These are phyloP conservation scores for Galendromus occidentalis DNA, from an alignment of 1,140 invertebrate species.

Conservation along the genomic window DNA sequence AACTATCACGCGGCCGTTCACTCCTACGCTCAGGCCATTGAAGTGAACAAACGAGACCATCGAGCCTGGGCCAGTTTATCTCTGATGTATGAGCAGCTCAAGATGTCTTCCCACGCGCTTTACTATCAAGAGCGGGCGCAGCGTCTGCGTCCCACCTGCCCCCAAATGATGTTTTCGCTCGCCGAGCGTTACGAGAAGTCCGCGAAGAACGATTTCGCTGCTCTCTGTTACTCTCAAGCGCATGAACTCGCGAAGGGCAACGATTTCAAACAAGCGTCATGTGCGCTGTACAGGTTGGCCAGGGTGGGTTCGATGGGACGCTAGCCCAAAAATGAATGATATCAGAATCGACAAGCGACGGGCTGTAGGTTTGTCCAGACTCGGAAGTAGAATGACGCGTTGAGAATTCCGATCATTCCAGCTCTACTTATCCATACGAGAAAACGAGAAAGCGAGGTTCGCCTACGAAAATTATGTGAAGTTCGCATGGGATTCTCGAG, in stretches of 20 bases:
- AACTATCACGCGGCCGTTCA: conserved; percentile 92
- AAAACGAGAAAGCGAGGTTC: too few species aligned
- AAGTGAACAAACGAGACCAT: conserved; percentile 81
- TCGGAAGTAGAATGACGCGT: too few species aligned
- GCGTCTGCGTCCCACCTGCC: conserved; percentile 57
- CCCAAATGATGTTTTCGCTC: conserved; percentile 81
- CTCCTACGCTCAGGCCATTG: conserved; percentile 87
- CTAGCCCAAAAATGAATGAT: too few species aligned
- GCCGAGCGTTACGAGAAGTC: conserved; percentile 92
- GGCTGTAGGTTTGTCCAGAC: too few species aligned
- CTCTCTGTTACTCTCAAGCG: conserved; percentile 92
- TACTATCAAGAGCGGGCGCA: neutral
- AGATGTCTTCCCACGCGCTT: neutral
- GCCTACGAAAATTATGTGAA: too few species aligned
- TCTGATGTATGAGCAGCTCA: neutral
- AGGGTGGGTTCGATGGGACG: too few species aligned
- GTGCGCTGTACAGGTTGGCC: neutral
- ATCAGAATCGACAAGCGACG: too few species aligned
- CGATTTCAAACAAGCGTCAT: neutral
- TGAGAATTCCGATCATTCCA: too few species aligned
- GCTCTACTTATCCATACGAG: too few species aligned
- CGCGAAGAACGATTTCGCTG: conserved; percentile 70
- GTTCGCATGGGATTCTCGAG: too few species aligned
- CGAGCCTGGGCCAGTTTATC: conserved; percentile 65
- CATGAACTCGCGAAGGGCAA: conserved; percentile 29